phyloP scores from a whole-genome alignment of 2,888 invertebrate species.

The Drosophila tanythrix region DNA sequence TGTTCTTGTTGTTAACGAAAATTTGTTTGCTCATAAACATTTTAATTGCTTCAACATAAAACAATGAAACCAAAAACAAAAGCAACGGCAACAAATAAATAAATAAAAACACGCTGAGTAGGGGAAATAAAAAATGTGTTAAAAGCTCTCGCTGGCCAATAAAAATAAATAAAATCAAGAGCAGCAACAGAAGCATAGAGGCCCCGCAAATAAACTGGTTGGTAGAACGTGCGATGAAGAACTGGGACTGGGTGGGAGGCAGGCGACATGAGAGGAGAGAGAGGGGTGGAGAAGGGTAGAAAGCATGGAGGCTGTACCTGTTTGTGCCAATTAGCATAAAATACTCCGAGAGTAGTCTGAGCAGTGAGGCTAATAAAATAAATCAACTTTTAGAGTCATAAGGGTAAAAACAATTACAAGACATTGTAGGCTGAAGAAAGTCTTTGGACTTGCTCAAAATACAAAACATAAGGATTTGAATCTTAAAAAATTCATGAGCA shows the following conservation, averaged over 20 bases:
- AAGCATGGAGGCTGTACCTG: constrained; percentile 2
- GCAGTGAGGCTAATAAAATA: background rate
- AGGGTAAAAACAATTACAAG: background rate
- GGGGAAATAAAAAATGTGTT: constrained; percentile 68
- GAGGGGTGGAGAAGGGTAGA: background rate
- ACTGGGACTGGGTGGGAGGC: background rate
- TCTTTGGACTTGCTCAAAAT: background rate
- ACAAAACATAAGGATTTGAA: background rate
- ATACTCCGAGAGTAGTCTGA: background rate
- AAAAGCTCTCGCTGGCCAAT: constrained; percentile 61
- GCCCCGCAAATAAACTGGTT: constrained; percentile 41
- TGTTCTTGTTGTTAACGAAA: constrained; percentile 71
- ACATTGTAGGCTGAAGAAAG: too few relatives aligned
- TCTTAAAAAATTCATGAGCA: background rate
- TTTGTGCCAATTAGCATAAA: constrained; percentile 18
- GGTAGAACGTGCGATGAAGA: background rate
- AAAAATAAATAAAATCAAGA: constrained; percentile 69
- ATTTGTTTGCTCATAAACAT: constrained; percentile 80
- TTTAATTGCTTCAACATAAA: constrained; percentile 75
- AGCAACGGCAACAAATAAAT: constrained; percentile 21
- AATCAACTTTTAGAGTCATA: background rate
- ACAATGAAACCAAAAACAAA: constrained; percentile 56
- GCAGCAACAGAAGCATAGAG: constrained; percentile 17
- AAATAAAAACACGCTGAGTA: constrained; percentile 39
- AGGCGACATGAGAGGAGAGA: background rate